A percentile compares a stretch with the other conserved stretches of the same genome.
These are phyloP conservation scores for Tinea trinotella DNA, from an alignment of 2,888 invertebrate species.

Conservation along the genomic window DNA sequence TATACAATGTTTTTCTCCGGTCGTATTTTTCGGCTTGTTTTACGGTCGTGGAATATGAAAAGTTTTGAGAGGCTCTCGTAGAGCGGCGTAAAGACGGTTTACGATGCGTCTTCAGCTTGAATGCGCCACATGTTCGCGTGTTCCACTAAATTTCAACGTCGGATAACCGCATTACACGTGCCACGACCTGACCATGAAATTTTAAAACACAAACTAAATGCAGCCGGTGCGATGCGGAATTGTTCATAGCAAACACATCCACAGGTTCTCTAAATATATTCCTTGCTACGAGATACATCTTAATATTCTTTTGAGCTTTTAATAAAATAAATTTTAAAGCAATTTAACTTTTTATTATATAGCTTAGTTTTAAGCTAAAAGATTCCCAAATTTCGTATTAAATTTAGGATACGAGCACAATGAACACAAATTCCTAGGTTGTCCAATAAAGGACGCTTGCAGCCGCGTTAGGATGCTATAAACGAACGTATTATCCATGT, in stretches of 20 bases:
- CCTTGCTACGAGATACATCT: not conserved
- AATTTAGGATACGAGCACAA: slow-evolving; percentile 69
- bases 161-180: slow-evolving; percentile 61
- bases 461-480: slow-evolving; percentile 72
- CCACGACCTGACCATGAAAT: slow-evolving; percentile 66
- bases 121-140: slow-evolving; percentile 62
- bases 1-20: slow-evolving; percentile 66
- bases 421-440: slow-evolving; percentile 71
- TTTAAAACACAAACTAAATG: slow-evolving; percentile 6
- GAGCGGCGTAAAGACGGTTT: slow-evolving; percentile 67
- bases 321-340: not conserved
- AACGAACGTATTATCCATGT: slow-evolving; percentile 73
- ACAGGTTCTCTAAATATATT: not conserved
- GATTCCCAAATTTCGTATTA: slow-evolving; percentile 38
- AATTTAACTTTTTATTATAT: not conserved
- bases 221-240: not conserved
- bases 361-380: slow-evolving; percentile 47
- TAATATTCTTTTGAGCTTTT: not conserved
- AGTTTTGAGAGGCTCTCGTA: slow-evolving; percentile 64
- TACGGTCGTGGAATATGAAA: slow-evolving; percentile 69
- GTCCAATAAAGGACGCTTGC: slow-evolving; percentile 70
- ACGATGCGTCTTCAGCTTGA: slow-evolving; percentile 66
- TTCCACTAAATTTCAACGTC: slow-evolving; percentile 48
- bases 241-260: not conserved
- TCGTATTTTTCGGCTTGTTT: slow-evolving; percentile 70